Evolutionary conservation across 92 coral and sea anemone genomes (phyloP).

Genomic region (Palythoa caribaeorum): DNA sequence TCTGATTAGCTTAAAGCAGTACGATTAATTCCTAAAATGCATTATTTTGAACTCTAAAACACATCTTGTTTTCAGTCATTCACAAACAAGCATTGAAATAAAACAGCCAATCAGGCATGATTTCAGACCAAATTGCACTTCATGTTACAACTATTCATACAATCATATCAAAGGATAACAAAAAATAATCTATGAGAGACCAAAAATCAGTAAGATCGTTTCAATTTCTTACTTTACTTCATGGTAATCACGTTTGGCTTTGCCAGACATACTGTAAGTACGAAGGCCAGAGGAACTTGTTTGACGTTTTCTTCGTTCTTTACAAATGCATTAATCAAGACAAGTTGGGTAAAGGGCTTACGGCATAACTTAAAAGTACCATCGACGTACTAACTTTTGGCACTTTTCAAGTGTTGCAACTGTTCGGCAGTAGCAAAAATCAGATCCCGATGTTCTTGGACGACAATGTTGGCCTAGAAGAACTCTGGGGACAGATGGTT

Average conservation of each 20-base stretch:
- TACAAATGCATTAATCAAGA: not conserved
- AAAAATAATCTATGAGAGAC: no score
- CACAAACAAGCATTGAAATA: no score
- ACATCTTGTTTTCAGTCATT: no score
- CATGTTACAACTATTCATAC: no score
- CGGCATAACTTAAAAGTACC: not conserved
- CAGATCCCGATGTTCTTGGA: not conserved
- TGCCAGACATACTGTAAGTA: not conserved
- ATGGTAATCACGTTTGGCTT: not conserved
- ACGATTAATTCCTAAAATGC: no score
- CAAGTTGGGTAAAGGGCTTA: not conserved
- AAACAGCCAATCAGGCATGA: no score
- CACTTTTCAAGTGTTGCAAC: not conserved
- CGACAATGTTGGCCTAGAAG: not conserved
- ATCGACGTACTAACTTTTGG: slow-evolving; percentile 2
- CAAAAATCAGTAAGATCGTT: no score
- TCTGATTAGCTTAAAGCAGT: no score
- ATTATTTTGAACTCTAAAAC: no score
- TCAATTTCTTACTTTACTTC: not conserved
- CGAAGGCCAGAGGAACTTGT: slow-evolving; percentile 5
- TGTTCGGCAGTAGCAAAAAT: not conserved
- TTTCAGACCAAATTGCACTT: no score
- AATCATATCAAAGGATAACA: no score
- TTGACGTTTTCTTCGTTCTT: not conserved
- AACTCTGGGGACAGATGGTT: slow-evolving; percentile 1